These are phyloP conservation scores for Ceratina japonica DNA, from an alignment of 1,140 invertebrate species.

Conservation along the genomic window DNA sequence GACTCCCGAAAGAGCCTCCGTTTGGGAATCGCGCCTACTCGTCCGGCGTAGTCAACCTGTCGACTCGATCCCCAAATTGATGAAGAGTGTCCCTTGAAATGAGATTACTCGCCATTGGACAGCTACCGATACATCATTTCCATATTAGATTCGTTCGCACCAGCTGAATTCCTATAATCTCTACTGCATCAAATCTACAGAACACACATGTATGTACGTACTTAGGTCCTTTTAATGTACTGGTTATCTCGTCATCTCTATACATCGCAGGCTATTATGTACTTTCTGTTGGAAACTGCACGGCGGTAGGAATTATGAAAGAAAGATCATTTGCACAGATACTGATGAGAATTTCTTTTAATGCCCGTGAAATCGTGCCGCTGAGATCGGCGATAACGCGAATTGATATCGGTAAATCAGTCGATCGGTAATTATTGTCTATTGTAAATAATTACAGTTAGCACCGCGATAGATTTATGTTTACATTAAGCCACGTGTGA, in stretches of 20 bases:
- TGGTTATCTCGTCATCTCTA: too few species aligned
- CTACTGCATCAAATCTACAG: too few species aligned
- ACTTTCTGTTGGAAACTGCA: neutral
- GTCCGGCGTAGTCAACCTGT: slow-evolving; percentile 62
- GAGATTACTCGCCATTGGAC: slow-evolving; percentile 56
- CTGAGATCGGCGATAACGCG: slow-evolving; percentile 15
- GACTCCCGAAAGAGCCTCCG: slow-evolving; percentile 74
- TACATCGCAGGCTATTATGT: too few species aligned
- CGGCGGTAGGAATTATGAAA: neutral
- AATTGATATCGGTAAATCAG: slow-evolving; percentile 12
- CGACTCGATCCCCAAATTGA: slow-evolving; percentile 55
- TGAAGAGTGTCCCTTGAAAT: slow-evolving; percentile 57
- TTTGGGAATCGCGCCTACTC: slow-evolving; percentile 66
- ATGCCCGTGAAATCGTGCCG: neutral
- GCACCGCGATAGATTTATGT: slow-evolving; percentile 8
- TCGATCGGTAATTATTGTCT: slow-evolving; percentile 27
- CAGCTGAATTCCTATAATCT: neutral
- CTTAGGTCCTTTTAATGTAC: too few species aligned
- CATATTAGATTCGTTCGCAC: neutral
- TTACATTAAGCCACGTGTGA: slow-evolving; percentile 17
- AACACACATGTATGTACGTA: too few species aligned
- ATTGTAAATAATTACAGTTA: slow-evolving; percentile 31
- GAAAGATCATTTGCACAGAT: neutral
- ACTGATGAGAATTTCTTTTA: slow-evolving; percentile 1
- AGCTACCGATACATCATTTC: slow-evolving; percentile 52